Evolutionary conservation across 2,797 vertebrate genomes (phyloP).

Genomic region (Lerista edwardsae): DNA sequence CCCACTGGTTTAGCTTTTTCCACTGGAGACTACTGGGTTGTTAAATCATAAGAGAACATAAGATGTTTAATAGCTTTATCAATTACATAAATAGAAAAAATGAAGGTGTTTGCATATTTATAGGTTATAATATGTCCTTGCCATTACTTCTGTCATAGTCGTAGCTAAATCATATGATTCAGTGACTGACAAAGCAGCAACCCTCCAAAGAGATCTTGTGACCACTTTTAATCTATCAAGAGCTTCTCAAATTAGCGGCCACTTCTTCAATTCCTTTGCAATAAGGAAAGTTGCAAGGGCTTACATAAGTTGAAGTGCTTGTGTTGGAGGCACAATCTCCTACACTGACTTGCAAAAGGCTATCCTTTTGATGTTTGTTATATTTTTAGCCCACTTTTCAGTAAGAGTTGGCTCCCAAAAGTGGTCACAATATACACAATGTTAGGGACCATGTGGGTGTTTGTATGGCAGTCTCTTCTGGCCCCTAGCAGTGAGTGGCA

Average conservation of each 20-base stretch:
- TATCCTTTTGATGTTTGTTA: neutral
- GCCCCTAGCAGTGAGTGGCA: neutral
- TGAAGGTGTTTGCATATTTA: neutral
- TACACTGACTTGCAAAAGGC: neutral
- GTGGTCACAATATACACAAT: neutral
- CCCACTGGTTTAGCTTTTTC: neutral
- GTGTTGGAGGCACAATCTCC: neutral
- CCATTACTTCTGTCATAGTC: neutral
- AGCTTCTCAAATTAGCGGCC: neutral
- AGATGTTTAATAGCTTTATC: neutral
- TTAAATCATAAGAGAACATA: neutral
- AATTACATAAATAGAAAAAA: neutral
- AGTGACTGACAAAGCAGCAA: neutral
- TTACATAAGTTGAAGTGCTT: too few relatives aligned
- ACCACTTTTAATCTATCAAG: neutral
- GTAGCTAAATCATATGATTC: neutral
- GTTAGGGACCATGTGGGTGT: neutral
- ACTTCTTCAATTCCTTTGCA: neutral
- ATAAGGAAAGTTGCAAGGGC: neutral
- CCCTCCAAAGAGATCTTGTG: neutral
- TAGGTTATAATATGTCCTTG: neutral
- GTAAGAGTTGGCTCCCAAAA: neutral
- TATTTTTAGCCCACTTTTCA: neutral
- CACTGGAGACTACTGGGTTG: neutral
- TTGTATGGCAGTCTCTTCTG: neutral